Base-by-base conservation (phyloP, 2,888 invertebrate genomes). In the Cosmorhoe ocellata region DNA sequence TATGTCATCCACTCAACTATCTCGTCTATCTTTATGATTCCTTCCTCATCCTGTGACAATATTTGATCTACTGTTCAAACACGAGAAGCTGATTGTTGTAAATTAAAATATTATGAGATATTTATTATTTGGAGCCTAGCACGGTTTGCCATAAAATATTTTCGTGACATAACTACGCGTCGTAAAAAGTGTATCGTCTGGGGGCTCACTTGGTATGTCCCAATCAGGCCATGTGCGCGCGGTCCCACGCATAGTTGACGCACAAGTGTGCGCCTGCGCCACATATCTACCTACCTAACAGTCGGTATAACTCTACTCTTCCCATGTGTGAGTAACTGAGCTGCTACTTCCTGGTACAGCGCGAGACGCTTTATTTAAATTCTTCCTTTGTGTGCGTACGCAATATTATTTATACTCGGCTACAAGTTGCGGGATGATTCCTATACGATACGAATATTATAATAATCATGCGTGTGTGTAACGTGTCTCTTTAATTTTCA, bases 281-380 rank as follows among this genome's bases (percentile, higher is more conserved):
- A 76, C 81, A 76, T 75, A 73, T 50, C 24, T 24, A 75, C 76
- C 77, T 72, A 46, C 76, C 77, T 73, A 68, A 67, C 67, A 69
- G 67, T 62, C 63, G 66, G 66, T 75, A 72, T 74, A 73, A 67
- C 59, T 61, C 63, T 67, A 67, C 59, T 60, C 62, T 67, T 69
- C 70, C 69, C 66, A 67, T 58, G 83, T 85, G 84, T 88, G 85
- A 54, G 86, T 81, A 73, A 73, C 74, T 70, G 80, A 78, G 80
- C 84, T 79, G 81, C 86, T 85, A 90, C 89, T 90, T 90, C 90
- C 90, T 90, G 88, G 89, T 90, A 89, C 79, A 83, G 79, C 76
- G 80, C 83, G 86, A 84, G 84, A 79, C 81, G 86, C 81, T 87
- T 86, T 89, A 88, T 88, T 89, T 89, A 85, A 86, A 84, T 82